Evolutionary conservation across 2,113 vertebrate species (phyloP).

Genomic region (Cisticola juncidis): DNA sequence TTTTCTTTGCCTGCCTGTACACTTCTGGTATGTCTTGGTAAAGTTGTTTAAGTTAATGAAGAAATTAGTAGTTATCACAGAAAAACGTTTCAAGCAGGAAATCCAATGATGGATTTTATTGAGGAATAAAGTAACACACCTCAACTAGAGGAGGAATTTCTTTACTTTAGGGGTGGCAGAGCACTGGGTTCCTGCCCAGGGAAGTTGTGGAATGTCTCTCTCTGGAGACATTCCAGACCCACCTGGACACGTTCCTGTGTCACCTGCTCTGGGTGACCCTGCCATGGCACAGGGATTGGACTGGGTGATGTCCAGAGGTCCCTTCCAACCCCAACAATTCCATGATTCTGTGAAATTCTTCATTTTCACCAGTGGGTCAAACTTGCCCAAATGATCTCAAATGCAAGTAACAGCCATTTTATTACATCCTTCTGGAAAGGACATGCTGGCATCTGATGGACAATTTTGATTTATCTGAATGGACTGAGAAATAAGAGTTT

Average conservation of each 20-base stretch:
- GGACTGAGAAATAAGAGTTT: background rate
- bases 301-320: background rate
- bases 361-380: background rate
- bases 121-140: background rate
- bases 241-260: background rate
- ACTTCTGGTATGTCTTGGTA: background rate
- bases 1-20: conserved; percentile 2
- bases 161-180: background rate
- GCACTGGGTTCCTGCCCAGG: background rate
- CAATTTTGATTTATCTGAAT: background rate
- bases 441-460: background rate
- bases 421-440: background rate
- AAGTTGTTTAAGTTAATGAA: background rate
- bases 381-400: background rate
- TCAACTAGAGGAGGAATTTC: background rate
- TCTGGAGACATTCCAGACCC: background rate
- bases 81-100: background rate
- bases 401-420: background rate
- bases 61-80: background rate
- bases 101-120: background rate
- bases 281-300: accelerated
- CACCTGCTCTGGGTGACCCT: background rate
- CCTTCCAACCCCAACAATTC: background rate
- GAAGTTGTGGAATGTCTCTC: no score
- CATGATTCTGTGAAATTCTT: background rate